Evolutionary conservation across 2,888 invertebrate species (phyloP), one percentile per base, ranked within the genome.

Genomic region (Polia nebulosa): DNA sequence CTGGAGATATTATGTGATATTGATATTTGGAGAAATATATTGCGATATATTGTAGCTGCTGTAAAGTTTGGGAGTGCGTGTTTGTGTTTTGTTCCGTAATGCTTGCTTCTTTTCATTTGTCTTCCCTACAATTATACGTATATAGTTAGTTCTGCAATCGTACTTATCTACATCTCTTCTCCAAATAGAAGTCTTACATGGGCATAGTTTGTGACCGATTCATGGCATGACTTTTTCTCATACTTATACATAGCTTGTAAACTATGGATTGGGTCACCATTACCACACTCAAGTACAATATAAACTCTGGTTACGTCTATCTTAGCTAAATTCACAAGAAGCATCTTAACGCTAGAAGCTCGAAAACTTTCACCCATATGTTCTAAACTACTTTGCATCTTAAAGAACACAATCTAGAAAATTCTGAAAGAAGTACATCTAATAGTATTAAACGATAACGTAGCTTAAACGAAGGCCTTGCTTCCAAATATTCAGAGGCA

Each of bases 401-500:
- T 52, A 52, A 49, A 61, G 41, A 32, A 39, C 13, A 55, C 11
- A 55, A 52, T 63, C 34, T 51, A 44, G 22, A 66, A 64, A 61
- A 9, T 64, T 69, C 11, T 61, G 34, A 39, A 59, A 47, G 45
- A 77, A 56, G 68, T 57, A 53, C 25, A 58, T 59, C 11, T 66
- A 44, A 66, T 66, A 72, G 52, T 69, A 62, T 77, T 72, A 59
- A 70, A 75, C 51, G 70, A 77, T 77, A 80, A 58, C 29, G 52
- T 44, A 71, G 55, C 47, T 72, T 75, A 74, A 78, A 53, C 65
- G 47, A 51, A 36, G 36, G 36, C 56, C 52, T 63, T 72, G 64
- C 74, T 70, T 68, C 74, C 74, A 79, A 85, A 85, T 85, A 81
- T 80, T 83, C 78, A 72, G 62, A 72, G 65, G 61, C 60, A 55